A percentile compares a stretch with the other conserved stretches of the same genome.
phyloP scores from a whole-genome alignment of 1,140 invertebrate species.

The Scaptomyza pallida region DNA sequence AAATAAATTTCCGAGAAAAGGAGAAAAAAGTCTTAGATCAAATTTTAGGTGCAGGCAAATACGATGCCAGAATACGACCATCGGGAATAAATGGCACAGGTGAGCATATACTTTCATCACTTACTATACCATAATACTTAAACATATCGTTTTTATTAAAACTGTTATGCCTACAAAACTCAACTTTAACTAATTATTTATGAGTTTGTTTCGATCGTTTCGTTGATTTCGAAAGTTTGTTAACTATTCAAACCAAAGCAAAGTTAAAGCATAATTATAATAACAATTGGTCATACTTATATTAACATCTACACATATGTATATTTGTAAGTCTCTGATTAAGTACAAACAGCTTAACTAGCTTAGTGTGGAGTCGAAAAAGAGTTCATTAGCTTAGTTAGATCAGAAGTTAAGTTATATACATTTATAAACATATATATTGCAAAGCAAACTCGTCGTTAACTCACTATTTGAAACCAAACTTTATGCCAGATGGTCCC shows the following conservation, averaged over 20 bases:
- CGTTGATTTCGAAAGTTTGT: constrained; percentile 3
- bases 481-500: constrained; percentile 91
- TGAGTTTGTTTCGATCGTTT: constrained; percentile 7
- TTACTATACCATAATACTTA: neutral
- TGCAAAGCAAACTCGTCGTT: constrained; percentile 35
- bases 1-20: constrained; percentile 95
- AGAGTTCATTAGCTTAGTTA: constrained; percentile 54
- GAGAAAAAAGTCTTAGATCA: constrained; percentile 97
- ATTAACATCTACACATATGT: constrained; percentile 17
- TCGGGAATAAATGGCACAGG: constrained; percentile 96
- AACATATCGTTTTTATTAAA: constrained; percentile 1
- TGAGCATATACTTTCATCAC: constrained; percentile 84
- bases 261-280: constrained; percentile 23
- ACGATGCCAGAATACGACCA: constrained; percentile 96
- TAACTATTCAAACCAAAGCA: constrained; percentile 14
- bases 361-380: constrained; percentile 33
- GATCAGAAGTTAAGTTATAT: constrained; percentile 48
- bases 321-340: constrained; percentile 34
- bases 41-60: constrained; percentile 94
- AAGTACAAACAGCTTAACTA: constrained; percentile 43
- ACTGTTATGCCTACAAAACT: neutral
- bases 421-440: constrained; percentile 6
- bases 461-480: constrained; percentile 68
- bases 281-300: constrained; percentile 42
- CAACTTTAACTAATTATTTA: constrained; percentile 2